A percentile compares a stretch with the other conserved stretches of the same genome.
phyloP scores from a whole-genome alignment of 1,140 invertebrate genomes.

The Metopolophium dirhodum region DNA sequence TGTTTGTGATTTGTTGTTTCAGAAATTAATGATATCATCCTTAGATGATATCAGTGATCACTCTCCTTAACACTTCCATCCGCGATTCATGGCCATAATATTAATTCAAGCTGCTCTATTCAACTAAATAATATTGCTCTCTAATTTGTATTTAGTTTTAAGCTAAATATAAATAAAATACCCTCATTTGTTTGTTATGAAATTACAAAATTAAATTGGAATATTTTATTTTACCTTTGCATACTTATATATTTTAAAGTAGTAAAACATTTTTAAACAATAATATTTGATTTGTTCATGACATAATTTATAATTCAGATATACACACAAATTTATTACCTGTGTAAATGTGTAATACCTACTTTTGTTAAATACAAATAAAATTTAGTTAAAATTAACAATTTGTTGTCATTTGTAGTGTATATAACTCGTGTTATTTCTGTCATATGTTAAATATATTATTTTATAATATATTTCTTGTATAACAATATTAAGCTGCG shows the following conservation, averaged over 20 bases:
- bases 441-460: not conserved
- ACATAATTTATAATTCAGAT: constrained; percentile 16
- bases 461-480: not conserved
- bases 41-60: not conserved
- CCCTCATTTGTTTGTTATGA: not conserved
- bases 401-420: not conserved
- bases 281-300: not conserved
- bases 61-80: constrained; percentile 47
- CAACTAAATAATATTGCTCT: constrained; percentile 2
- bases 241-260: not conserved
- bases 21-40: constrained; percentile 39
- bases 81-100: constrained; percentile 27
- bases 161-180: not conserved
- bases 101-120: constrained; percentile 35
- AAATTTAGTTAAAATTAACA: constrained; percentile 15
- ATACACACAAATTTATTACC: not conserved
- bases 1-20: constrained; percentile 55
- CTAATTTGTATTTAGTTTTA: constrained; percentile 13
- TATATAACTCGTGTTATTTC: not conserved
- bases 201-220: not conserved
- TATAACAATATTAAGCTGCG: not conserved
- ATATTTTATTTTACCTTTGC: not conserved
- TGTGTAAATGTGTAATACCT: not conserved
- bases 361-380: not conserved
- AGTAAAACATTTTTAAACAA: not conserved